Conservation (phyloP, 2,797 vertebrate species). For the Neosilurus hyrtlii region DNA sequence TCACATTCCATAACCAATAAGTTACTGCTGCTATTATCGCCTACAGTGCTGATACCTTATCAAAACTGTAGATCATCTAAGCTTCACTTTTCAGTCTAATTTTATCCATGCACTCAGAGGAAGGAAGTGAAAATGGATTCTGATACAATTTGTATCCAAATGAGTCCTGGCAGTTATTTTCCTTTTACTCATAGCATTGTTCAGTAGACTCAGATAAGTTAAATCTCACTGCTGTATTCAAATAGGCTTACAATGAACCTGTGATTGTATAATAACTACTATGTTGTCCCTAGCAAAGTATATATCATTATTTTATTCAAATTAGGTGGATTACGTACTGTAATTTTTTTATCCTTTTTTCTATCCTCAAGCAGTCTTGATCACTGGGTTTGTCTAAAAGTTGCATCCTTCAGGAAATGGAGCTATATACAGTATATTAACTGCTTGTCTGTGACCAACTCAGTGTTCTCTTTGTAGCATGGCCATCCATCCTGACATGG, state of each 20-base stretch:
- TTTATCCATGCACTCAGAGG: slow-evolving; percentile 2
- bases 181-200: slow-evolving; percentile 1
- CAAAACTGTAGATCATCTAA: slow-evolving; percentile 11
- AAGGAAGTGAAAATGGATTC: slow-evolving; percentile 41
- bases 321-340: background rate
- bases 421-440: slow-evolving; percentile 50
- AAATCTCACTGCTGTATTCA: slow-evolving; percentile 35
- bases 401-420: background rate
- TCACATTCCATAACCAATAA: background rate
- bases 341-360: background rate
- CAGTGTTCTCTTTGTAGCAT: slow-evolving; percentile 69
- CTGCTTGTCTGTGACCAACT: slow-evolving; percentile 34
- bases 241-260: slow-evolving; percentile 29
- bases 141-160: slow-evolving; percentile 49
- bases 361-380: background rate
- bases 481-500: slow-evolving; percentile 89
- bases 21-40: background rate
- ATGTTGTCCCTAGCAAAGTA: slow-evolving; percentile 9
- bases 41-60: slow-evolving; percentile 9
- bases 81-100: slow-evolving; percentile 13
- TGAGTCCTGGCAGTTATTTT: background rate
- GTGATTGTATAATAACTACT: slow-evolving; percentile 3
- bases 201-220: slow-evolving; percentile 38
- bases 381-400: slow-evolving; percentile 10
- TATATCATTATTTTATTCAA: slow-evolving; percentile 22